Conservation (phyloP, 2,888 invertebrate species). For the Rhaphigaster nebulosa region DNA sequence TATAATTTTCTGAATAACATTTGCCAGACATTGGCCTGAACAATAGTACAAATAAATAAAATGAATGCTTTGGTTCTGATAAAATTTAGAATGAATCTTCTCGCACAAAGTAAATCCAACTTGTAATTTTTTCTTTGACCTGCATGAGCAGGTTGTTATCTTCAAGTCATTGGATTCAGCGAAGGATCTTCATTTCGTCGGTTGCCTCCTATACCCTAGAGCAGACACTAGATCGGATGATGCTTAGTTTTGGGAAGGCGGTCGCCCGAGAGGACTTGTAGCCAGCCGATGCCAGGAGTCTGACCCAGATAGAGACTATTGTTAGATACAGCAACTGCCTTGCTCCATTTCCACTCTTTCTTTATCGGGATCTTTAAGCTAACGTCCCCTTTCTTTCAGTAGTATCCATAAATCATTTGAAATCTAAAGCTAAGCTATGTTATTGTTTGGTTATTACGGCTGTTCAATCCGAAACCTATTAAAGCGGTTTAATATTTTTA, state of each 20-base stretch:
- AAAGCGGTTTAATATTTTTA: no score
- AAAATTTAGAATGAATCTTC: no score
- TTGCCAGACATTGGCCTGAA: no score
- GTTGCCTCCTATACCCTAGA: no score
- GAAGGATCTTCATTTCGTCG: no score
- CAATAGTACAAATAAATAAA: no score
- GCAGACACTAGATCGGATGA: not conserved
- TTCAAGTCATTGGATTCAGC: no score
- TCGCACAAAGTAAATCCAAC: no score
- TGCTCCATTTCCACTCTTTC: slow-evolving; percentile 45
- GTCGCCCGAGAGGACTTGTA: not conserved
- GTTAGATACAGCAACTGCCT: slow-evolving; percentile 30
- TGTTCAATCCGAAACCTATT: not conserved
- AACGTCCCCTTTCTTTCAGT: not conserved
- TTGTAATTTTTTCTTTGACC: no score
- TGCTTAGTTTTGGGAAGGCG: not conserved
- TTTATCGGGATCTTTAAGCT: not conserved
- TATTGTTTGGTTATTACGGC: not conserved
- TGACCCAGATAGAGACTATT: slow-evolving; percentile 36
- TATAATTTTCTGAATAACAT: no score
- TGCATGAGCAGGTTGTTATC: no score
- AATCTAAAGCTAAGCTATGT: not conserved
- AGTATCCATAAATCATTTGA: not conserved
- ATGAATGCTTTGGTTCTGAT: no score
- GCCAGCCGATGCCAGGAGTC: slow-evolving; percentile 30